phyloP scores from a whole-genome alignment of 2,888 invertebrate genomes.

The Leucoma salicis region DNA sequence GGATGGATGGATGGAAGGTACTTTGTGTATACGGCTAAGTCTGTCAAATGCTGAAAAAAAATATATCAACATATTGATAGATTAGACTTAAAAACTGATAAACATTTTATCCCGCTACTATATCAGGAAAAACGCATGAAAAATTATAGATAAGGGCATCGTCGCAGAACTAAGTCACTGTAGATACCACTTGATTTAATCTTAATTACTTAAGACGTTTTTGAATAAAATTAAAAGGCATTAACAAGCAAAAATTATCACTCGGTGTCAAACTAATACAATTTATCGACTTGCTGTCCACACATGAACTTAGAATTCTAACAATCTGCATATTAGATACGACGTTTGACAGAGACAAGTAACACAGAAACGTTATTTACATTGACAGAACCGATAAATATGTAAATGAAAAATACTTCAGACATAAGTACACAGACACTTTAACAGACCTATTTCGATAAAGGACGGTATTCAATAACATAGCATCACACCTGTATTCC shows the following conservation, averaged over 20 bases:
- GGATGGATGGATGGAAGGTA: no score
- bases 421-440: conserved; percentile 31
- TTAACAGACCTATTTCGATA: conserved; percentile 24
- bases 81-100: no score
- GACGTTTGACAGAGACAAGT: conserved; percentile 28
- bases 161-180: no score
- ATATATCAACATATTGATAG: no score
- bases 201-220: conserved; percentile 21
- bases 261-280: conserved; percentile 31
- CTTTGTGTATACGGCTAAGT: no score
- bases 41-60: no score
- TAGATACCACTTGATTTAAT: conserved; percentile 20
- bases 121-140: no score
- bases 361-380: conserved; percentile 39
- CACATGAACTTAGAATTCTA: conserved; percentile 26
- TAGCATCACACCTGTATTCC: no score
- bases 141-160: no score
- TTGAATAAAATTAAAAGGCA: conserved; percentile 24
- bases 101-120: no score
- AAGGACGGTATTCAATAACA: no score
- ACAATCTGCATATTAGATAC: conserved; percentile 35
- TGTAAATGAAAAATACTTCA: conserved; percentile 41
- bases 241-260: conserved; percentile 27
- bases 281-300: conserved; percentile 33
- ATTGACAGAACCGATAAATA: conserved; percentile 43